Percentiles rank a stretch among this genome's conserved stretches.
Evolutionary conservation across 2,797 vertebrate genomes (phyloP).

Genomic region (Remorina albescens): DNA sequence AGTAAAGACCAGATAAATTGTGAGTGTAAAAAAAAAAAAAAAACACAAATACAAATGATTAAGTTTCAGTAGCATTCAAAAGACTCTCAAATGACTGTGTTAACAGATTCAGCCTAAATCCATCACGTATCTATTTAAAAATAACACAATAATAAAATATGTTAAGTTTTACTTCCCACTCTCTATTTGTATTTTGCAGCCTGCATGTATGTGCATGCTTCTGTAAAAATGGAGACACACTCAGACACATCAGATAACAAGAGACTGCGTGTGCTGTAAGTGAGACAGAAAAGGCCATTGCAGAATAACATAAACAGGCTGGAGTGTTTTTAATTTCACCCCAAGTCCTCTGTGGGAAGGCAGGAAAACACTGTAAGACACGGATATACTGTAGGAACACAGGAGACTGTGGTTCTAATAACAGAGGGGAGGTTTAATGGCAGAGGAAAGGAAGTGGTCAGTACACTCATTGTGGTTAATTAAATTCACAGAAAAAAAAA

Average conservation of each 20-base stretch:
- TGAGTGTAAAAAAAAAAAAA: neutral
- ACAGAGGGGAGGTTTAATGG: neutral
- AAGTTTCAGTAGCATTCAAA: neutral
- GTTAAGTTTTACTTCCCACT: too few species aligned
- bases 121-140: neutral
- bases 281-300: slow-evolving; percentile 30
- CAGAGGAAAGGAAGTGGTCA: neutral
- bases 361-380: slow-evolving; percentile 14
- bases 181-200: neutral
- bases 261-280: slow-evolving; percentile 11
- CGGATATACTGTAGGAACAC: neutral
- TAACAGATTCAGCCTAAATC: neutral
- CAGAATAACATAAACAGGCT: slow-evolving; percentile 44
- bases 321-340: slow-evolving; percentile 52
- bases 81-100: slow-evolving; percentile 1
- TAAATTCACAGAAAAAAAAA: slow-evolving; percentile 20
- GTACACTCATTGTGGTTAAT: slow-evolving; percentile 27
- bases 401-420: neutral
- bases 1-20: neutral
- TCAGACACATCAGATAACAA: neutral
- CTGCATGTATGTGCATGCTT: neutral
- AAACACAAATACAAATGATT: neutral
- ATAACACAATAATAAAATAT: too few species aligned
- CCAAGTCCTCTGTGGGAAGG: slow-evolving; percentile 36
- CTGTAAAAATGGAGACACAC: neutral